A percentile compares a stretch with the other conserved stretches of the same genome.
phyloP scores from a whole-genome alignment of 2,113 vertebrate genomes.

The Larimichthys crocea region DNA sequence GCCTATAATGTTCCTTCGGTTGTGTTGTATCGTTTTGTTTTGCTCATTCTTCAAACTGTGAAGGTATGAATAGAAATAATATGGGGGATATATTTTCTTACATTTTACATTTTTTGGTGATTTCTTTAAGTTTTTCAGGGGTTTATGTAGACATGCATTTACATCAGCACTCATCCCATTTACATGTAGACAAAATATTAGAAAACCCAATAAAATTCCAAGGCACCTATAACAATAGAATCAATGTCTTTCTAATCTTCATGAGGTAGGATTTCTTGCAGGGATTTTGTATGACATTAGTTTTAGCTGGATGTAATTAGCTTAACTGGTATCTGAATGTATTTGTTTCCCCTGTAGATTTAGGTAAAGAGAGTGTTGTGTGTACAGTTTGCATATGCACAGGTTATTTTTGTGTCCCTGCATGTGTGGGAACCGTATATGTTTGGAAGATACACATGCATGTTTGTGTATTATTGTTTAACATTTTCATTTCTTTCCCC shows the following conservation, averaged over 20 bases:
- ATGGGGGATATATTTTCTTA: background rate
- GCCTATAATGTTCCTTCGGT: slow-evolving; percentile 7
- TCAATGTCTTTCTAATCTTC: no score
- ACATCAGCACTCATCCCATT: no score
- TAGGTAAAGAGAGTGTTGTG: background rate
- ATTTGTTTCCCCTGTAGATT: background rate
- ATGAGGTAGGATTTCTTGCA: no score
- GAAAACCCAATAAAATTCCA: no score
- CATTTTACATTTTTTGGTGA: background rate
- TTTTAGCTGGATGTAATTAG: no score
- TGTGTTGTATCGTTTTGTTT: background rate
- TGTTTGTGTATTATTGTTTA: background rate
- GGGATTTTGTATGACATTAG: no score
- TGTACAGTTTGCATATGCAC: no score
- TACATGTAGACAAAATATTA: no score
- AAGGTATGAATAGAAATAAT: background rate
- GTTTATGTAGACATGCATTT: no score
- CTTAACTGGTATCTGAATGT: background rate
- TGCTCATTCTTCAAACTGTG: background rate
- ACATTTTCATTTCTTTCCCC: no score
- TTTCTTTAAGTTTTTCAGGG: background rate
- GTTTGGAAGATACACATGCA: background rate
- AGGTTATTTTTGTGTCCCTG: background rate
- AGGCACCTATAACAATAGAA: no score
- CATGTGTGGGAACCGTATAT: no score